phyloP scores from a whole-genome alignment of 2,113 vertebrate genomes.

The Spilogale gracilis region DNA sequence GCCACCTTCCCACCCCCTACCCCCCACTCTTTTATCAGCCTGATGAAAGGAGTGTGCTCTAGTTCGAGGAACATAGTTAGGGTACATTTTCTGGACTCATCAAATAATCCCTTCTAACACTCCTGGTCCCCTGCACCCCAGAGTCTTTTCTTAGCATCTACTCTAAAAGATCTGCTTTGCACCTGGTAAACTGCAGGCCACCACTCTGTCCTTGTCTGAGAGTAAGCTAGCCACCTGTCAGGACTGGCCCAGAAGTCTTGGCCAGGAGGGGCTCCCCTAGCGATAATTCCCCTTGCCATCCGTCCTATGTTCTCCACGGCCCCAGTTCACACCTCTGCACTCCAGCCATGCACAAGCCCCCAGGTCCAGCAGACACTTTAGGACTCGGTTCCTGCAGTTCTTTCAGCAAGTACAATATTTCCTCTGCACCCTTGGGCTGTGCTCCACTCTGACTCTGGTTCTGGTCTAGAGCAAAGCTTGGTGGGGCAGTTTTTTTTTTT shows the following conservation, averaged over 20 bases:
- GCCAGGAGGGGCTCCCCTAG: background rate
- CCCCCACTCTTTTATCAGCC: background rate
- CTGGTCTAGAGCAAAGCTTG: background rate
- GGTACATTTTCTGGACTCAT: background rate
- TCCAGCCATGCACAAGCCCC: rapidly evolving
- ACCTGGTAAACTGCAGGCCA: background rate
- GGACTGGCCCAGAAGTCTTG: background rate
- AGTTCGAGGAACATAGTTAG: background rate
- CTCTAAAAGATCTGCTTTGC: background rate
- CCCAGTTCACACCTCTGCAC: background rate
- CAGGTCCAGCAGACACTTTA: background rate
- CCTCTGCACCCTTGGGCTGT: background rate
- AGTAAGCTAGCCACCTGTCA: background rate
- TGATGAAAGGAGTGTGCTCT: background rate
- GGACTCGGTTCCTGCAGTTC: too few relatives aligned
- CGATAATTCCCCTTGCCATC: background rate
- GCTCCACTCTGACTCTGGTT: background rate
- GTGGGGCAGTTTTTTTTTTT: too few relatives aligned
- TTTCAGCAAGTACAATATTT: background rate
- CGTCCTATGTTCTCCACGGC: too few relatives aligned
- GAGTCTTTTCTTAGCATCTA: background rate
- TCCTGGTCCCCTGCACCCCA: background rate
- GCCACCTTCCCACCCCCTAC: too few relatives aligned
- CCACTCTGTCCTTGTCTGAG: background rate
- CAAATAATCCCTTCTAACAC: background rate